A percentile compares a stretch with the other conserved stretches of the same genome.
Conservation (phyloP, 2,797 vertebrate species). For the Phoebastria nigripes region DNA sequence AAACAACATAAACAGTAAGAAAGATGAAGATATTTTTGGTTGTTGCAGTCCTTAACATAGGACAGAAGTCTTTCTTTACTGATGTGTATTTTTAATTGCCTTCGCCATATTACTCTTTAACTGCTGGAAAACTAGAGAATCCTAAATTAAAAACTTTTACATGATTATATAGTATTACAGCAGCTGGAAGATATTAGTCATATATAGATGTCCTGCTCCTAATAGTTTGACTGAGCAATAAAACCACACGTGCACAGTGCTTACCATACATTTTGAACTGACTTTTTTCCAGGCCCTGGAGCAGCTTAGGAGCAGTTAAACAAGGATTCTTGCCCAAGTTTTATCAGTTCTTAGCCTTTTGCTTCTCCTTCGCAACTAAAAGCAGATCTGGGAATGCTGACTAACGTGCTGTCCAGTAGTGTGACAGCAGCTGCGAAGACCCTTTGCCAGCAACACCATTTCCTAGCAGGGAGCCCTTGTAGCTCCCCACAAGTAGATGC, state of each 20-base stretch:
- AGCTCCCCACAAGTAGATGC: background rate
- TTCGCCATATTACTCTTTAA: background rate
- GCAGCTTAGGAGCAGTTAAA: background rate
- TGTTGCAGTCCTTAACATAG: background rate
- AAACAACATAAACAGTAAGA: fast-evolving
- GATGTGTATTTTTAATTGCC: background rate
- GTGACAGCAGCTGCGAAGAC: fast-evolving
- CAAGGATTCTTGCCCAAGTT: background rate
- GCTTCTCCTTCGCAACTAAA: background rate
- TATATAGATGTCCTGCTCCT: background rate
- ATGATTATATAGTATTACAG: background rate
- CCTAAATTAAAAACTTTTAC: background rate
- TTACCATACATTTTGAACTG: background rate
- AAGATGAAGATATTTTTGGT: background rate
- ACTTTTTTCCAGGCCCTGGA: background rate
- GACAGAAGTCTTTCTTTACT: background rate
- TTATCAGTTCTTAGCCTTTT: background rate
- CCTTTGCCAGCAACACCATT: background rate
- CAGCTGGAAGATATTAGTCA: background rate
- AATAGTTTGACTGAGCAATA: background rate
- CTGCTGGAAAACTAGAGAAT: background rate
- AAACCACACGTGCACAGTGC: background rate
- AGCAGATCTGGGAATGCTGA: background rate
- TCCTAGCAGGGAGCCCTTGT: background rate
- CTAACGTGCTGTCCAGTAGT: background rate